phyloP scores from a whole-genome alignment of 2,113 vertebrate genomes.

The Strigops habroptila region DNA sequence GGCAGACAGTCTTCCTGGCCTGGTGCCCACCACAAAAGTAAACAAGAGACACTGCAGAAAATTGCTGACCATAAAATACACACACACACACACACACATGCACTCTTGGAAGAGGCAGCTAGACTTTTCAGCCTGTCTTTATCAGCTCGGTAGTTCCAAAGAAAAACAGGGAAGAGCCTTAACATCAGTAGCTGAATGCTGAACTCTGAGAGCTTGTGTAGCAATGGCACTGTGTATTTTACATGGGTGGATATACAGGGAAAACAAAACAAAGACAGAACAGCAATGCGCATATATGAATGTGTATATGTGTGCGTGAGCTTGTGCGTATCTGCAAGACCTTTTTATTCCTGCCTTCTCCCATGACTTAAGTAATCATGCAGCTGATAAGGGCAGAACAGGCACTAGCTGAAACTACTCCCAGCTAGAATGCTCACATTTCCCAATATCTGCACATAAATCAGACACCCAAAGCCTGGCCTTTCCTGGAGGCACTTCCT shows the following conservation, averaged over 20 bases:
- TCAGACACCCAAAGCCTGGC: background rate
- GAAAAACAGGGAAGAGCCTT: background rate
- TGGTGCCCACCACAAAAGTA: constrained; percentile 25
- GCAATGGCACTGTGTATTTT: background rate
- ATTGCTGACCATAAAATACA: background rate
- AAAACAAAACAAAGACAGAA: background rate
- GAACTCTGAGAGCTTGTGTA: fast-evolving
- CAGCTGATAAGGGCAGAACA: background rate
- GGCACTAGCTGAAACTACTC: background rate
- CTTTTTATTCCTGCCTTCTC: background rate
- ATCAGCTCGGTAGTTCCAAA: constrained; percentile 45
- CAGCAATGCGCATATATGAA: background rate
- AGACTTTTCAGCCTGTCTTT: background rate
- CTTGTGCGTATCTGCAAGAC: background rate
- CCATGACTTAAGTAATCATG: background rate
- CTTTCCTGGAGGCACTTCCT: background rate
- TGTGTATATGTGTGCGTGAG: fast-evolving
- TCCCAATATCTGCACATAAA: background rate
- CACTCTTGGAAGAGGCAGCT: background rate
- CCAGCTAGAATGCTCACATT: background rate
- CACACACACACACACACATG: background rate
- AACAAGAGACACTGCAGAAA: constrained; percentile 35
- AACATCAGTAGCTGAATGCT: fast-evolving
- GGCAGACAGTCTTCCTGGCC: constrained; percentile 57
- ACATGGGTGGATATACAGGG: background rate